Base-by-base conservation (phyloP, 1,140 invertebrate species). In the Gonioctena quinquepunctata region DNA sequence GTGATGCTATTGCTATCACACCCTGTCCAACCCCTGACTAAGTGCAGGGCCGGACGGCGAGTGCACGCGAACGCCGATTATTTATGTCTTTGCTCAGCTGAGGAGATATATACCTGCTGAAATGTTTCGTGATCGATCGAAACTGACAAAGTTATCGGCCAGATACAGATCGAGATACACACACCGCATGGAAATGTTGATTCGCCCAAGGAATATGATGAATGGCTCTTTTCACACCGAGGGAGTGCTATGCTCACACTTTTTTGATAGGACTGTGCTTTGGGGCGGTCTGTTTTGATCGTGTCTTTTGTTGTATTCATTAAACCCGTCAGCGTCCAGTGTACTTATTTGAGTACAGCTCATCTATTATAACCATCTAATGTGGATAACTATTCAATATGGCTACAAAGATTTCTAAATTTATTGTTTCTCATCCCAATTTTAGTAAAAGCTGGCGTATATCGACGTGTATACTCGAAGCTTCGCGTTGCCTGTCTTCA, bases 21-120 rank as follows among this genome's bases (percentile, higher is more conserved):
- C 75, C 75, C 73, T 73, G 73, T 76, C 76, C 76, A 71, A 66
- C 74, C 76, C 69, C 69, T 78, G 69, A 19, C 70, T 73, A 76
- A 76, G 68, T 76, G 75, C 71, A 71, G 75, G 75, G 72, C 57
- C 70, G 75, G 69, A 72, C 70, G 56, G 27, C 50, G 21, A 16
- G 7, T 63, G 59, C 70, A 73, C 71, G 71, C 68, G 61, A 72
- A 13, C 42, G 19, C 16, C 50, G 19, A 63, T 76, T 72, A 76
- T 76, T 76, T 76, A 76, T 76, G 70, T 28, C 28, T 68, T 28
- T 68, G 21, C 26, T 62, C 26, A 21, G 26, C 28, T 62, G 28
- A 48, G 63, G 48, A 21, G 23, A 52, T 66, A 66, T 64, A 19
- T 50, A 64, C 27, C 33, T 42, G 33, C 33, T 42, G 33, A 42